Evolutionary conservation across 23 tunicate genomes (phyloP).

Genomic region (Botrylloides violaceus): DNA sequence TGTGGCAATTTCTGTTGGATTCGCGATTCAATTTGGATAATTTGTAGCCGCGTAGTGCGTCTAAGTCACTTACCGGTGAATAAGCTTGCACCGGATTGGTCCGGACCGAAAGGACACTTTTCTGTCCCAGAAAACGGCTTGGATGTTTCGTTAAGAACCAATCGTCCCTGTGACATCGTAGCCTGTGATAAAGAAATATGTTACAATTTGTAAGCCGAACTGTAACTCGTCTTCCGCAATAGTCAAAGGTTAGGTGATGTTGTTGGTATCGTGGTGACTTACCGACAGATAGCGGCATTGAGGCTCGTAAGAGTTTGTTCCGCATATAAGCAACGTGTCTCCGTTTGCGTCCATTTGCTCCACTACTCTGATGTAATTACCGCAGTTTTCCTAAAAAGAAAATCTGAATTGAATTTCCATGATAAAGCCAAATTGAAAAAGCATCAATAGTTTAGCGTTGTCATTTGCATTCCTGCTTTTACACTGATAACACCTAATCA

Average conservation of each 20-base stretch:
- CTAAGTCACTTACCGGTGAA: constrained; percentile 44
- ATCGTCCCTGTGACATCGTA: neutral
- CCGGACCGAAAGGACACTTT: constrained; percentile 68
- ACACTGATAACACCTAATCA: no score
- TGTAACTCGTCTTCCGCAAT: no score
- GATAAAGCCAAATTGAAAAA: no score
- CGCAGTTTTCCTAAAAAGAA: constrained; percentile 56
- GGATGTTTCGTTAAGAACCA: neutral
- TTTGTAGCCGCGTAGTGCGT: no score
- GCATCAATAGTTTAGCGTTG: no score
- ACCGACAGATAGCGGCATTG: constrained; percentile 29
- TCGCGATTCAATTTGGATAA: no score
- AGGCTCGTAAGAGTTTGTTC: constrained; percentile 48
- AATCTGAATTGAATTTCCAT: no score
- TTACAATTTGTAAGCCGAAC: neutral
- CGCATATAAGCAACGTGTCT: constrained; percentile 38
- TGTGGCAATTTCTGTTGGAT: no score
- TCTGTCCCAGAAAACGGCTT: constrained; percentile 39
- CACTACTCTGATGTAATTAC: constrained; percentile 54
- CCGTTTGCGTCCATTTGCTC: constrained; percentile 31
- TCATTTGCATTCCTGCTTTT: no score
- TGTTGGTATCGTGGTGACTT: no score
- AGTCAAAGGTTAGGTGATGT: no score
- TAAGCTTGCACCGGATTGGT: constrained; percentile 46
- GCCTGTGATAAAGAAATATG: neutral